Conservation (phyloP, 1,140 invertebrate species). For the Marisa cornuarietis region DNA sequence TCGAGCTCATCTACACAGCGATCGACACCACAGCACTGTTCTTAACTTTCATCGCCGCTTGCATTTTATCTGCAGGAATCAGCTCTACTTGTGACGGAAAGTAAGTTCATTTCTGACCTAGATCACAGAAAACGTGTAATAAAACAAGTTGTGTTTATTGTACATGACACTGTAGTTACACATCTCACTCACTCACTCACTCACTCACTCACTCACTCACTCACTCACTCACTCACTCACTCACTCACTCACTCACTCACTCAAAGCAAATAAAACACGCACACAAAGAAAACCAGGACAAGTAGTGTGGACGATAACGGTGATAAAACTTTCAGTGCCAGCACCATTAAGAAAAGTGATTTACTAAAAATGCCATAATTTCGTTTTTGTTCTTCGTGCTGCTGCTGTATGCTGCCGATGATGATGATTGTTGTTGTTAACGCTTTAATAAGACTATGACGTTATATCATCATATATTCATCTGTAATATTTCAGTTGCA, state of each 20-base stretch:
- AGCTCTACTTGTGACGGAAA: conserved; percentile 15
- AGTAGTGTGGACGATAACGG: too few relatives aligned
- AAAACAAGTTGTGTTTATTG: too few relatives aligned
- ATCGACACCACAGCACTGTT: conserved; percentile 22
- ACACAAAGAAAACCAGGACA: background rate
- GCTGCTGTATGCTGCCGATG: background rate
- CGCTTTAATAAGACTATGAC: too few relatives aligned
- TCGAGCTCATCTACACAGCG: conserved; percentile 26
- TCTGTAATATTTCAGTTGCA: too few relatives aligned
- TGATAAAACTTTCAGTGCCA: too few relatives aligned
- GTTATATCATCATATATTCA: too few relatives aligned
- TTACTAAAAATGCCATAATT: too few relatives aligned
- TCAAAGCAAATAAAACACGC: background rate
- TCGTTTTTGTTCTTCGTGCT: background rate
- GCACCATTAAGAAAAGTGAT: too few relatives aligned
- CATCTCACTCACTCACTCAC: background rate
- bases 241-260: background rate
- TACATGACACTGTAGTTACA: background rate
- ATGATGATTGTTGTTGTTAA: background rate
- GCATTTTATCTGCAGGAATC: conserved; percentile 32
- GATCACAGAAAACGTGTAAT: background rate
- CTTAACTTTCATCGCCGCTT: conserved; percentile 32
- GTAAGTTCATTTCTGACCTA: background rate
- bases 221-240: background rate
- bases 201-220: background rate